Conservation (phyloP, 2,797 vertebrate genomes). For the Scomberomorus guttatus region DNA sequence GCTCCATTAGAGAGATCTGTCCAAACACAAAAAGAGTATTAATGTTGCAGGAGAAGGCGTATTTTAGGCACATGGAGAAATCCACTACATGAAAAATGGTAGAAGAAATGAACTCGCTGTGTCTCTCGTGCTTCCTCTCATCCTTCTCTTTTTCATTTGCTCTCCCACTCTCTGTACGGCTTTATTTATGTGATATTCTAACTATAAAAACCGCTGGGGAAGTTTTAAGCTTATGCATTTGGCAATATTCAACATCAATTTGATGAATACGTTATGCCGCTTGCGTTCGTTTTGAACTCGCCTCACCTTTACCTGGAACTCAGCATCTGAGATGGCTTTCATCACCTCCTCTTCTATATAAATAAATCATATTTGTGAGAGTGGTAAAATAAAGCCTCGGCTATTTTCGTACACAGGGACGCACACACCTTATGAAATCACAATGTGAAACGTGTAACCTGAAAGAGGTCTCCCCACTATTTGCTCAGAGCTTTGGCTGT, state of each 20-base stretch:
- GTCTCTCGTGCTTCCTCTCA: neutral
- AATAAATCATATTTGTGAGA: constrained; percentile 79
- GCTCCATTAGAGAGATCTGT: constrained; percentile 64
- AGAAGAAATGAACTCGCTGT: constrained; percentile 14
- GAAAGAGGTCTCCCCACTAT: constrained; percentile 46
- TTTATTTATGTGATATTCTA: constrained; percentile 30
- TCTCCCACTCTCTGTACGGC: constrained; percentile 3
- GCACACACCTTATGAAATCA: constrained; percentile 74
- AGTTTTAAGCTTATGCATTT: constrained; percentile 21
- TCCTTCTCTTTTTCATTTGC: constrained; percentile 19
- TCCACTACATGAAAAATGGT: constrained; percentile 6
- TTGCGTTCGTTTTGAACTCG: constrained; percentile 16
- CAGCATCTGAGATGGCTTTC: constrained; percentile 69
- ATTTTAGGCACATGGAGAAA: constrained; percentile 40
- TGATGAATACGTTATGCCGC: constrained; percentile 39
- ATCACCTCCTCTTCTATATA: constrained; percentile 62
- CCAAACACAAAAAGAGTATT: constrained; percentile 57
- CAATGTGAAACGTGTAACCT: constrained; percentile 63
- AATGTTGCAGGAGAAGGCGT: constrained; percentile 45
- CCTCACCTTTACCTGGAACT: constrained; percentile 47
- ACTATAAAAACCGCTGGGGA: neutral
- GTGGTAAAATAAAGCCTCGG: constrained; percentile 59
- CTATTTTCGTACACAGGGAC: constrained; percentile 69
- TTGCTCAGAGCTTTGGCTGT: constrained; percentile 27
- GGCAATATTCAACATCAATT: constrained; percentile 39